Evolutionary conservation across 2,113 vertebrate species (phyloP), one percentile per base, ranked within the genome.

Genomic region (Sinocyclocheilus grahami): DNA sequence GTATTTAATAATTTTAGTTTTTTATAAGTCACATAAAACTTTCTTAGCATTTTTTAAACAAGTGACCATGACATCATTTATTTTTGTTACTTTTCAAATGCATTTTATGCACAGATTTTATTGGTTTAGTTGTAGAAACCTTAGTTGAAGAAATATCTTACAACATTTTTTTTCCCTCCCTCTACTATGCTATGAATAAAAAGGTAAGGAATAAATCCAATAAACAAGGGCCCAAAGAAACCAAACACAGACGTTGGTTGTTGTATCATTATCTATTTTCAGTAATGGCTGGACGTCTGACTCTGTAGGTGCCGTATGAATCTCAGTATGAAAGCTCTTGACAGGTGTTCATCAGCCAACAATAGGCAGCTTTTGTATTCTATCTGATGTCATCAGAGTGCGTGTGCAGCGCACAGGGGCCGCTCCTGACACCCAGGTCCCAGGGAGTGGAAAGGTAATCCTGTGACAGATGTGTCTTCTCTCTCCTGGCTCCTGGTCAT

Each of bases 401-500:
- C 39, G 30, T 65, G 75, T 58, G 51, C n/a, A 78, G 53, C 84
- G 88, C 90, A 86, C 90, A 91, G 90, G 84, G 86, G 88, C 87
- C 55, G 65, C 51, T 87, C 92, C 93, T 95, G 96, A 96, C 96
- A 96, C 95, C 94, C 93, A 95, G 83, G 96, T 97, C 96, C 97
- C 96, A 94, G 94, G 93, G 95, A 97, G 96, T 96, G 95, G 96
- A 96, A 97, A 97, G 96, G 95, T 97, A 97, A 97, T 96, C 96
- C 96, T 93, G 94, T 95, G 95, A 96, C 97, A 98, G 97, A 97
- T 97, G 97, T 96, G 96, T 91, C 92, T 93, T 95, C 96, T 96
- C 94, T 93, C 92, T 95, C 95, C 96, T 95, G 95, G 96, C 97
- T 96, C 94, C 93, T 93, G 94, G 96, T 95, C 96, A 96, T 95